These are phyloP conservation scores for Fulmarus glacialis DNA, from an alignment of 2,113 vertebrate genomes.

Conservation along the genomic window DNA sequence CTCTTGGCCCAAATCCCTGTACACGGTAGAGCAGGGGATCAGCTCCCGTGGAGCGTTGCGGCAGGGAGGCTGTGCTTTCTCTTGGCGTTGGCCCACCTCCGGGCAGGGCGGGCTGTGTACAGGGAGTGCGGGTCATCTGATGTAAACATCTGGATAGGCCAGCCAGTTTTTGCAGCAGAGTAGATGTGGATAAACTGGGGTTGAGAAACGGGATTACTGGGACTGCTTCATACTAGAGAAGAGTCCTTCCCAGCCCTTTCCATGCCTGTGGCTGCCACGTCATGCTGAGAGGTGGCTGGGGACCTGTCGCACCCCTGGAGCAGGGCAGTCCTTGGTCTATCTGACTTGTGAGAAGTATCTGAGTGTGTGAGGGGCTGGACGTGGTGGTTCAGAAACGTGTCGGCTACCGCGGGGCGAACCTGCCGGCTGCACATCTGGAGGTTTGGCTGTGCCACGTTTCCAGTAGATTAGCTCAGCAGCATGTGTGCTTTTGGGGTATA, in stretches of 20 bases:
- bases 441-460: accelerated
- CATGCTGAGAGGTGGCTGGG: background rate
- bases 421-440: accelerated
- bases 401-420: accelerated
- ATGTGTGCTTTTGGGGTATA: background rate
- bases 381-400: background rate
- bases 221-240: accelerated
- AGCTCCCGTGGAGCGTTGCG: accelerated
- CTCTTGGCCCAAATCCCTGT: background rate
- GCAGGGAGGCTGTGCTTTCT: background rate
- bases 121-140: accelerated
- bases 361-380: accelerated
- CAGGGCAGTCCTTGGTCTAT: background rate
- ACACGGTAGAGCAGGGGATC: background rate
- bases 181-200: background rate
- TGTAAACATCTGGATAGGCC: background rate
- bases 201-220: background rate
- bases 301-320: background rate
- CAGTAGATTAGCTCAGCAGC: background rate
- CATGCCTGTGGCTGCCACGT: accelerated
- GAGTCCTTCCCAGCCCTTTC: background rate
- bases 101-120: background rate
- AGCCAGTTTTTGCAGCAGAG: accelerated
- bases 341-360: background rate
- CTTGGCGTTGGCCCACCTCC: background rate